A percentile compares a stretch with the other conserved stretches of the same genome.
phyloP scores from a whole-genome alignment of 2,888 invertebrate genomes.

The Apodemia zela region DNA sequence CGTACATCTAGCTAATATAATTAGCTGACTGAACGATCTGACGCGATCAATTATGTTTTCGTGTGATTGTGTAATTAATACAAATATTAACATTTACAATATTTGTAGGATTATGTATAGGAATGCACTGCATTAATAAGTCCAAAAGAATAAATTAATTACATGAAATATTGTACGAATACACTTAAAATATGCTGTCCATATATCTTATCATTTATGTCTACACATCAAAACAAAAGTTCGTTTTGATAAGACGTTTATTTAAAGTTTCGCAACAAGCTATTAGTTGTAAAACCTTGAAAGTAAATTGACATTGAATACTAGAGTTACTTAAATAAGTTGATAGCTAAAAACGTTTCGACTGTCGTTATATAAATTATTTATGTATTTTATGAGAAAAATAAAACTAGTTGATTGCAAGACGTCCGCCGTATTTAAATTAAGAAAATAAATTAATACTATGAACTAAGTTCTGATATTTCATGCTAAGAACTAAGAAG shows the following conservation, averaged over 20 bases:
- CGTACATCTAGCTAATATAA: too few species aligned
- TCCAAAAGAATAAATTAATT: too few species aligned
- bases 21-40: too few species aligned
- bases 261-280: background rate
- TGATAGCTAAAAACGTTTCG: slow-evolving; percentile 6
- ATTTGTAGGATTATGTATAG: too few species aligned
- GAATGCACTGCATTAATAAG: too few species aligned
- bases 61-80: too few species aligned
- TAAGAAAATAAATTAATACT: too few species aligned
- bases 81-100: too few species aligned
- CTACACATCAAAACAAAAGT: slow-evolving; percentile 9
- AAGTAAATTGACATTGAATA: slow-evolving; percentile 15
- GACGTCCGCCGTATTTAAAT: background rate
- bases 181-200: background rate
- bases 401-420: background rate
- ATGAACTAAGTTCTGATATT: too few species aligned
- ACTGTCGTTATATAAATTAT: background rate
- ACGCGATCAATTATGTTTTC: too few species aligned
- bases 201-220: slow-evolving; percentile 6
- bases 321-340: background rate
- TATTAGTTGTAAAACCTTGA: slow-evolving; percentile 14
- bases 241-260: slow-evolving; percentile 3
- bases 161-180: background rate
- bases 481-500: too few species aligned
- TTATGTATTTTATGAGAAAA: background rate